A percentile compares a stretch with the other conserved stretches of the same genome.
phyloP scores from a whole-genome alignment of 2,888 invertebrate genomes.

The Cheilosia urbana region DNA sequence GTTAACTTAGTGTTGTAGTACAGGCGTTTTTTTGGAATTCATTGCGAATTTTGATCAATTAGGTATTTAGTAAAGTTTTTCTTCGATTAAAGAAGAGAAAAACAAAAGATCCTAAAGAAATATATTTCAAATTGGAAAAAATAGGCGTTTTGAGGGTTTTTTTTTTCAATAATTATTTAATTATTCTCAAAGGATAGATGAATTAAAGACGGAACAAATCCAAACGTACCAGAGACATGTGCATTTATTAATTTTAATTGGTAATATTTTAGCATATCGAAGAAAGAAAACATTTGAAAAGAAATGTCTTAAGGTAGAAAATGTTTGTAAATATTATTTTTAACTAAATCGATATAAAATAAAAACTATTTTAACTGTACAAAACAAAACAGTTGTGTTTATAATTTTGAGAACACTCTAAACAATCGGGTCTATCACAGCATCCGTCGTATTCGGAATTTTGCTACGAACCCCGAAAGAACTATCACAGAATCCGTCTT shows the following conservation, averaged over 20 bases:
- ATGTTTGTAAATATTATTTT: constrained; percentile 30
- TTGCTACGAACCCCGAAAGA: too few species aligned
- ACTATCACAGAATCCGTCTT: too few species aligned
- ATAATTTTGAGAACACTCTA: too few species aligned
- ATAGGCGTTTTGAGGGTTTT: not conserved
- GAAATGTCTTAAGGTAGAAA: constrained; percentile 28
- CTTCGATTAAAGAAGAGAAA: not conserved
- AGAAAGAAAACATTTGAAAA: not conserved
- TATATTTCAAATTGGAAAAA: constrained; percentile 37
- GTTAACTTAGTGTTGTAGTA: constrained; percentile 25
- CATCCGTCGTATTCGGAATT: too few species aligned
- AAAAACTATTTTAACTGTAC: constrained; percentile 19
- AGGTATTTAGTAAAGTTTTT: too few species aligned
- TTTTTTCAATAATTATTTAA: constrained; percentile 22
- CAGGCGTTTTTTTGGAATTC: not conserved
- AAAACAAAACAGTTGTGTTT: not conserved
- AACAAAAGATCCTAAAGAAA: not conserved
- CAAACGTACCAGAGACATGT: constrained; percentile 82
- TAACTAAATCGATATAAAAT: constrained; percentile 15
- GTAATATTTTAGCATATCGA: constrained; percentile 15
- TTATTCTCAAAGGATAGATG: constrained; percentile 75
- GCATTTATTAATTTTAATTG: constrained; percentile 81
- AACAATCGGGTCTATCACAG: too few species aligned
- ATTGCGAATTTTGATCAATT: constrained; percentile 8
- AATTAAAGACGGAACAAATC: constrained; percentile 42